Base-by-base conservation (phyloP, 2,888 invertebrate genomes). In the Hypercompe scribonia region DNA sequence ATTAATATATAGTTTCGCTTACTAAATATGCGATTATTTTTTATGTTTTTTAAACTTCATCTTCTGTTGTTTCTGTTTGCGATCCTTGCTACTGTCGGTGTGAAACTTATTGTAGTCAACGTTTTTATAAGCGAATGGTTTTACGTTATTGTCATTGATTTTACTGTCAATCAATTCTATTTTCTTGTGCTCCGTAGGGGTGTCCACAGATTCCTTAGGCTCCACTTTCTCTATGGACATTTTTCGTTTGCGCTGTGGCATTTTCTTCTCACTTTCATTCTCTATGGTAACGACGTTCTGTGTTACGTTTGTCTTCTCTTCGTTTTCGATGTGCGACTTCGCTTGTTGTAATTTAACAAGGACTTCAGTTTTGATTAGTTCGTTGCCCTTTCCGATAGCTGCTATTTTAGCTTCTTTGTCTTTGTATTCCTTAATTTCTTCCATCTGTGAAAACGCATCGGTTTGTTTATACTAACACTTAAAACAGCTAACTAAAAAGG, bases 321-420 rank as follows among this genome's bases (percentile, higher is more conserved):
- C 91, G 68, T 84, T 83, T 76, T 86, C 87, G 34, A 87, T 84
- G 28, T 84, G 74, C 31, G 78, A 74, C 72, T 91, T 89, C 4
- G 89, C 88, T 77, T 88, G 84, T 77, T 91, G 89, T 24, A 93
- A 75, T 80, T 91, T 91, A 2, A 78, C 46, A 7, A 94, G 87
- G 15, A 93, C 92, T 77, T 93, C 93, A 0, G 81, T 75, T 78
- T 91, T 89, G 58, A 94, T 91, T 54, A 93, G 76, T 65, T 92
- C 92, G 79, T 92, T 88, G 31, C 90, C 92, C 76, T 89, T 87
- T 28, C 90, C 87, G 50, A 93, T 82, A 2, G 91, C 94, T 2
- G 88, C 84, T 71, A 93, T 89, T 85, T 91, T 93, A 4, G 92
- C 93, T 83, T 93, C 91, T 72, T 91, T 92, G 24, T 92, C 90